Percentiles rank a stretch among this genome's conserved stretches.
These are phyloP conservation scores for Nyctalus aviator DNA, from an alignment of 2,797 vertebrate species.

Conservation along the genomic window DNA sequence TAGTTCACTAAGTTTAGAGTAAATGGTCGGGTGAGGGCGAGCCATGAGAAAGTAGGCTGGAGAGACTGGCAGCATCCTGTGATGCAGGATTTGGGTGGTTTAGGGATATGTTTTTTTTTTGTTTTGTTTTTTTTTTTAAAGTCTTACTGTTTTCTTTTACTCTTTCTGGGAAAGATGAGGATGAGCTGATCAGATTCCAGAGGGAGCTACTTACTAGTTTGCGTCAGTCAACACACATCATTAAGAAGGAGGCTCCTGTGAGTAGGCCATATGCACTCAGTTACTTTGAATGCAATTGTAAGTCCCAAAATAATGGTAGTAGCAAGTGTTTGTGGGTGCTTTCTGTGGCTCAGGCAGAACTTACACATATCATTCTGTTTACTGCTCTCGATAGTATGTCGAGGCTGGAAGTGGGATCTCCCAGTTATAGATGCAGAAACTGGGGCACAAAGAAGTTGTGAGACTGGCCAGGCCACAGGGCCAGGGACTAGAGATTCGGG, in stretches of 20 bases:
- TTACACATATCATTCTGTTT: not conserved
- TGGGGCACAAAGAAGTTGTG: not conserved
- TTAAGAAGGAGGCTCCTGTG: not conserved
- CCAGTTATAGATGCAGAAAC: not conserved
- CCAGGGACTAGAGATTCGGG: not conserved
- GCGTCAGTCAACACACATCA: not conserved
- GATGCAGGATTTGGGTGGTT: not conserved
- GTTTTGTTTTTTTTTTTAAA: too few species aligned
- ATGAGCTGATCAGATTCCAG: not conserved
- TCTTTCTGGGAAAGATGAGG: not conserved
- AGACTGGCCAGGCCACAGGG: not conserved
- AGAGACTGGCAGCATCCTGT: not conserved
- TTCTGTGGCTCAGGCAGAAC: not conserved
- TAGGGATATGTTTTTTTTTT: too few species aligned
- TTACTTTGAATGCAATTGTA: constrained; percentile 20
- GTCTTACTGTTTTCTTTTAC: not conserved
- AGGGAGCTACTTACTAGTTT: not conserved
- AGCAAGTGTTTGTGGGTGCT: not conserved
- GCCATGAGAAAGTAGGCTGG: not conserved
- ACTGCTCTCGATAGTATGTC: not conserved
- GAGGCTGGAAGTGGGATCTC: not conserved
- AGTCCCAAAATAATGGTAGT: not conserved
- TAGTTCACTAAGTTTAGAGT: not conserved
- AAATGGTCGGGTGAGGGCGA: not conserved
- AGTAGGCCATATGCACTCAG: not conserved